A percentile compares a stretch with the other conserved stretches of the same genome.
These are phyloP conservation scores for Aphelinus certus DNA, from an alignment of 1,140 invertebrate genomes.

Conservation along the genomic window DNA sequence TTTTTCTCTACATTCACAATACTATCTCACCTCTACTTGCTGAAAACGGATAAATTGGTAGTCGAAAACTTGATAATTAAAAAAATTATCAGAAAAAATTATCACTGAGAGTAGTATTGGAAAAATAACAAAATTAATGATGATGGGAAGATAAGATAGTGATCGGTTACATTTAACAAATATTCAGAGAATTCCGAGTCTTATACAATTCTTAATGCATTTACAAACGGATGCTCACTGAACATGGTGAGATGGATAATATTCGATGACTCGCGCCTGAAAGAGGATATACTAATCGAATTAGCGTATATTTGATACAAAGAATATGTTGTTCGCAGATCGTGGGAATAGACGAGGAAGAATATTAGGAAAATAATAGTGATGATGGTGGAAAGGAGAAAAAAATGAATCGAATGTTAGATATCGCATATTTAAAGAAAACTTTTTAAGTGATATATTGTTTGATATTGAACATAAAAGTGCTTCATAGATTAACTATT, in stretches of 20 bases:
- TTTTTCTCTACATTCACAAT: slow-evolving; percentile 18
- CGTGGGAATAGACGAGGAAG: slow-evolving; percentile 9
- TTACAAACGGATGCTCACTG: slow-evolving; percentile 33
- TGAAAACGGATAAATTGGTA: slow-evolving; percentile 30
- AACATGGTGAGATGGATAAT: slow-evolving; percentile 10
- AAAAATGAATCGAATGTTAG: slow-evolving; percentile 26
- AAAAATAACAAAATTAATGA: neutral
- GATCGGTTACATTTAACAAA: too few species aligned
- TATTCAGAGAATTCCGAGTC: slow-evolving; percentile 20
- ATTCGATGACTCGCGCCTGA: slow-evolving; percentile 22
- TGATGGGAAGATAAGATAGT: neutral
- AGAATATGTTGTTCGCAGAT: slow-evolving; percentile 15
- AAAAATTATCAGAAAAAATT: neutral
- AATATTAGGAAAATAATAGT: slow-evolving; percentile 15
- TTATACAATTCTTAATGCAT: slow-evolving; percentile 36
- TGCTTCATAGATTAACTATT: slow-evolving; percentile 40
- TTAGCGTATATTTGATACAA: slow-evolving; percentile 30
- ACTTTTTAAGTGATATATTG: slow-evolving; percentile 41
- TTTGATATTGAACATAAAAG: slow-evolving; percentile 41
- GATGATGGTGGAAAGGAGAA: slow-evolving; percentile 8
- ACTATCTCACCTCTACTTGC: slow-evolving; percentile 30
- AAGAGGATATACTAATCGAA: slow-evolving; percentile 21
- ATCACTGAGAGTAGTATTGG: too few species aligned
- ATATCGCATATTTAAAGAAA: slow-evolving; percentile 34
- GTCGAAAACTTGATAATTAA: slow-evolving; percentile 14